A percentile compares a stretch with the other conserved stretches of the same genome.
Evolutionary conservation across 2,113 vertebrate genomes (phyloP).

Genomic region (Ammodytes dubius): DNA sequence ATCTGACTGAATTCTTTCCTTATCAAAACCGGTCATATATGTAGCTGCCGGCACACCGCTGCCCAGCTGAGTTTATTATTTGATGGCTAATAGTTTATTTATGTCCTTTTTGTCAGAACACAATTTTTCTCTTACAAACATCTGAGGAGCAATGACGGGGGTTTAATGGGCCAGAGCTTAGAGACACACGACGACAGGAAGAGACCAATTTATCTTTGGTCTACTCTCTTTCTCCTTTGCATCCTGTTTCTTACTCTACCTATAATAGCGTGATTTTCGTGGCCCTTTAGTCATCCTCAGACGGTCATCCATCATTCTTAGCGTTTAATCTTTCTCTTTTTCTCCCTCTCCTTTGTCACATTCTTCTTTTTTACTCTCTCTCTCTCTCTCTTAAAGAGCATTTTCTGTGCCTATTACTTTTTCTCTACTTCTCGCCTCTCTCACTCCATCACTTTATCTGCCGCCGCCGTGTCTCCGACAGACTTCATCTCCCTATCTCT

Average conservation of each 20-base stretch:
- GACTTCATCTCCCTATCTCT: constrained; percentile 16
- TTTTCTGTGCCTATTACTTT: constrained; percentile 13
- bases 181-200: constrained; percentile 11
- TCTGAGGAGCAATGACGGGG: constrained; percentile 58
- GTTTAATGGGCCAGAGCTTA: constrained; percentile 59
- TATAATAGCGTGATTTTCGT: constrained; percentile 29
- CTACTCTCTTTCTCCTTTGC: constrained; percentile 7
- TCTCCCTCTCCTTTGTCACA: constrained; percentile 11
- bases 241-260: constrained; percentile 7
- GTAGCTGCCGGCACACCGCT: constrained; percentile 25
- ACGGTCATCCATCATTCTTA: constrained; percentile 39
- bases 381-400: background rate
- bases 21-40: constrained; percentile 20
- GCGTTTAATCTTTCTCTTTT: constrained; percentile 27
- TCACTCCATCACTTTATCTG: constrained; percentile 20
- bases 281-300: constrained; percentile 32
- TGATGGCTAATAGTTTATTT: constrained; percentile 65
- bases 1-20: constrained; percentile 29
- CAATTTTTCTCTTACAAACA: constrained; percentile 61
- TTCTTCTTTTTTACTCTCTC: constrained; percentile 16
- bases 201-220: constrained; percentile 21
- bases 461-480: background rate
- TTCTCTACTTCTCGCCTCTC: constrained; percentile 7
- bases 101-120: constrained; percentile 57
- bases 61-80: constrained; percentile 5